Evolutionary conservation across 2,888 invertebrate species (phyloP), one percentile per base, ranked within the genome.

Genomic region (Didymodactylos carnosus): DNA sequence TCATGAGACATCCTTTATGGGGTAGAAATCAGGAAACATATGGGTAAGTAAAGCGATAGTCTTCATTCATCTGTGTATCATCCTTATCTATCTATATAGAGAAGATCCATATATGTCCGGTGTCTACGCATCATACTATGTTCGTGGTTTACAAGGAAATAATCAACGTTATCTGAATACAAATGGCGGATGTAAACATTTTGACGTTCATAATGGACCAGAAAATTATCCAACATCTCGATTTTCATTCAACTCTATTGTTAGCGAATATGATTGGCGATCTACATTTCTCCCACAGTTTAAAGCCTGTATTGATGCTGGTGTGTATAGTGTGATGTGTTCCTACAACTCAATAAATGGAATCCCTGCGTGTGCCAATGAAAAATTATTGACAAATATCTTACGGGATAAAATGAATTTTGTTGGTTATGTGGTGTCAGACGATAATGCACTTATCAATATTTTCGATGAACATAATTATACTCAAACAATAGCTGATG

Each of bases 1-100:
- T 82, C 69, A 79, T 81, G 79, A 77, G 82, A 41, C 81, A 82
- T 76, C 82, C 82, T n/a, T 76, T 81, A 25, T 82, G 82, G 82
- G 82, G 82, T 14, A 75, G 82, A 74, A 80, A 79, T 75, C 81
- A 82, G 80, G 81, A 81, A 70, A 69, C 39, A n/a, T 29, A 35
- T 19, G 73, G 35, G n/a, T n/a, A n/a, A n/a, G 14, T 19, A 25
- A 69, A 16, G 14, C 16, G 16, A n/a, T 13, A 16, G 46, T 73
- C 16, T 73, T 13, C 14, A 13, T 7, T 16, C 76, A 75, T 27
- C 16, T 71, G 19, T 23, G 14, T n/a, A 16, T 23, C 69, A 16
- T 69, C 69, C 23, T 69, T 25, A 19, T 69, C 69, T 69, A n/a
- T n/a, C 35, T 41, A 1, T 82, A 82, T 75, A 82, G 82, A 29